A percentile compares a stretch with the other conserved stretches of the same genome.
Conservation (phyloP, 2,113 vertebrate species). For the Grammomys surdaster region DNA sequence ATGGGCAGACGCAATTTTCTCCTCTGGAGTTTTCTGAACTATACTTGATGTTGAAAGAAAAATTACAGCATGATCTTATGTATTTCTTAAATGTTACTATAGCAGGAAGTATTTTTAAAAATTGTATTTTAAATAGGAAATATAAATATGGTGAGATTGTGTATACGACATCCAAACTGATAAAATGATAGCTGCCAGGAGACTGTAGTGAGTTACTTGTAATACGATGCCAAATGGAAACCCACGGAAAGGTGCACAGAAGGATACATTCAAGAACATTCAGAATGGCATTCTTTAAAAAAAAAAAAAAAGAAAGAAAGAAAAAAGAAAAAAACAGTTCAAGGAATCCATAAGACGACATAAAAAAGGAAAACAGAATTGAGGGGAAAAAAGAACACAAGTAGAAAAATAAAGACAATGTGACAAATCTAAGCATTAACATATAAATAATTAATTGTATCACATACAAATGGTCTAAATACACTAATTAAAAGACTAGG, state of each 20-base stretch:
- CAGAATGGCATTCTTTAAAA: conserved; percentile 4
- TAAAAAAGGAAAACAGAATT: conserved; percentile 17
- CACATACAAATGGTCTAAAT: conserved; percentile 25
- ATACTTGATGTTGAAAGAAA: neutral
- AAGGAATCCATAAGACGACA: neutral
- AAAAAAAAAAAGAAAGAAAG: neutral
- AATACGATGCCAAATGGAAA: neutral
- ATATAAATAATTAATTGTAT: conserved; percentile 10
- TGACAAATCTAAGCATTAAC: neutral
- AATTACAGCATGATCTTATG: neutral
- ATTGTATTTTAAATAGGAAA: conserved; percentile 23
- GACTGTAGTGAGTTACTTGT: neutral
- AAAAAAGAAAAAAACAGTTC: neutral
- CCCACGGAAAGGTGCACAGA: neutral
- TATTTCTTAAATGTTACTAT: neutral
- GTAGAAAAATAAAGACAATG: conserved; percentile 30
- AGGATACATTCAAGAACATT: conserved; percentile 4
- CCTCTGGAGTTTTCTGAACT: conserved; percentile 27
- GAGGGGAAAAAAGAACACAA: neutral
- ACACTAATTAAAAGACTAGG: neutral
- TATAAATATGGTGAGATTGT: neutral
- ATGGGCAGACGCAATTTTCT: neutral
- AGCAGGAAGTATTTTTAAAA: neutral
- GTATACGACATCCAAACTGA: neutral
- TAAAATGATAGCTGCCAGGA: neutral